Evolutionary conservation across 2,888 invertebrate species (phyloP).

Genomic region (Ectropis crepuscularia): DNA sequence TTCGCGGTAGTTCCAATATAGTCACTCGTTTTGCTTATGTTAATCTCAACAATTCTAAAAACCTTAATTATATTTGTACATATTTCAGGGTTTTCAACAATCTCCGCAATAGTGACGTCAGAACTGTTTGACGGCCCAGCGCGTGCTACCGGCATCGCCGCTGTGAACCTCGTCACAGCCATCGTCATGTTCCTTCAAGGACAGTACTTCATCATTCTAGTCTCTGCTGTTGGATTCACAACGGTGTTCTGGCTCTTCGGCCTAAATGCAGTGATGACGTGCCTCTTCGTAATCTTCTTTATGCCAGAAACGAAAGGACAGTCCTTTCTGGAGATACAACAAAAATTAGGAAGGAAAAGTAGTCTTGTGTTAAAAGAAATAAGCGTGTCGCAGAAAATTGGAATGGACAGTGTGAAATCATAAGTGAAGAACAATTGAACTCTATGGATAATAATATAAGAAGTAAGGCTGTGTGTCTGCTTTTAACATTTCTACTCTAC

Average conservation of each 20-base stretch:
- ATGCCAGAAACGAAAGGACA: constrained; percentile 71
- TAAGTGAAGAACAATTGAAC: too few relatives aligned
- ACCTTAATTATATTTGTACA: too few relatives aligned
- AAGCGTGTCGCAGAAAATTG: too few relatives aligned
- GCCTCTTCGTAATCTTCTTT: constrained; percentile 53
- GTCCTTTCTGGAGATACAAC: constrained; percentile 64
- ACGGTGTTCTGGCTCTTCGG: constrained; percentile 39
- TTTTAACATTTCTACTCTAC: too few relatives aligned
- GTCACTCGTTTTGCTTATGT: too few relatives aligned
- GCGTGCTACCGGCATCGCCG: constrained; percentile 54
- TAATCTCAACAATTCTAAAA: too few relatives aligned
- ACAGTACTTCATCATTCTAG: constrained; percentile 58
- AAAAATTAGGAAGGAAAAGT: constrained; percentile 41
- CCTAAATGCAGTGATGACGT: constrained; percentile 48
- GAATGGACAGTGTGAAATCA: too few relatives aligned
- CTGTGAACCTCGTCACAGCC: constrained; percentile 27
- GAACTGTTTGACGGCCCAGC: constrained; percentile 65
- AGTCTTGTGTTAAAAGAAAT: background rate
- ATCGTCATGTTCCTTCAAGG: constrained; percentile 33
- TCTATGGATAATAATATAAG: too few relatives aligned
- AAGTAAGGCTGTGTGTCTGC: too few relatives aligned
- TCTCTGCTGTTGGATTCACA: constrained; percentile 51
- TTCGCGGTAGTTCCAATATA: too few relatives aligned
- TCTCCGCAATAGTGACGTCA: constrained; percentile 59
- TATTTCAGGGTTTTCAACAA: constrained; percentile 63